Evolutionary conservation across 2,113 vertebrate genomes (phyloP), one percentile per base, ranked within the genome.

Genomic region (Pygoscelis antarcticus): DNA sequence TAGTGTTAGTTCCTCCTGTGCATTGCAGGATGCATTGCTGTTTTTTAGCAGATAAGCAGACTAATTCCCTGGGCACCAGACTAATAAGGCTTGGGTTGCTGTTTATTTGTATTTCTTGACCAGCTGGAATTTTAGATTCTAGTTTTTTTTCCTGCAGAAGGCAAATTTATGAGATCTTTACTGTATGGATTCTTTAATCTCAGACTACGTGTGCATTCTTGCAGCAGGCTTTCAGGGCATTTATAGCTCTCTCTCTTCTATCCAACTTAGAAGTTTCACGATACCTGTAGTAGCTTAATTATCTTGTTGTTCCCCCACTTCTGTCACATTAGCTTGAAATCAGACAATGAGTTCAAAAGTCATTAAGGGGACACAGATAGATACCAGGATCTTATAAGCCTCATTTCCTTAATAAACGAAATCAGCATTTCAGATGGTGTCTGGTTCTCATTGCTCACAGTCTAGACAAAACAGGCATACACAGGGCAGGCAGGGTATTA

Each of bases 381-480:
- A 93, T 90, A 96, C 26, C 34, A 72, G 49, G 66, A 93, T 88
- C 93, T 66, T 90, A 57, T 69, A 94, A 94, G 36, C 34, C 70
- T 90, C 34, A 74, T 95, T 97, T 93, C 82, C 92, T 65, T 94
- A 90, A 93, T 79, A 87, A 96, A 93, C 44, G 49, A 83, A 90
- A 93, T 95, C 89, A 93, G 76, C 87, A 74, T 91, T 95, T 96
- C 84, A 85, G 89, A 87, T 95, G 75, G 81, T 91, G 58, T 94
- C 96, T 96, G 87, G 81, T 93, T 96, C 84, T 91, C 78, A 65
- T 89, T 87, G 70, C 70, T 95, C 66, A 57, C 21, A 40, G 90
- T 95, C 92, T 94, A 97, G 96, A 96, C 93, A 87, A 93, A 93
- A 68, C 74, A 94, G 87, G 66, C 74, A 72, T 47, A 65, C 27